Evolutionary conservation across 2,797 vertebrate genomes (phyloP), one percentile per base, ranked within the genome.

Genomic region (Antennarius maculatus): DNA sequence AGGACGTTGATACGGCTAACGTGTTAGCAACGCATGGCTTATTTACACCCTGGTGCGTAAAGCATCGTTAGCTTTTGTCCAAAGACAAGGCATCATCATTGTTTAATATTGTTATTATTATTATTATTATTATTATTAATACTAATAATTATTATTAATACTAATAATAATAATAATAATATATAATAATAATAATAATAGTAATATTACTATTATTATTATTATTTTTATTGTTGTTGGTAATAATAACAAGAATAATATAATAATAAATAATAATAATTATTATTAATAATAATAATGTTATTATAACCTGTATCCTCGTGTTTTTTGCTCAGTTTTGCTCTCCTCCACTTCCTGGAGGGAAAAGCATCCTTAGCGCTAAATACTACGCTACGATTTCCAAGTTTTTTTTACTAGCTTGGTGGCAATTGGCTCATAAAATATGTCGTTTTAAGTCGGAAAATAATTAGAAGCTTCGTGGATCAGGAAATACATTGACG

Each of bases 271-370:
- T 34, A 23, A 23, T 23, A 23, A 23, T 23, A n/a, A n/a, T n/a
- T n/a, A n/a, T n/a, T n/a, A n/a, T n/a, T n/a, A n/a, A n/a, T 23
- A 23, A 23, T 34, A 23, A 23, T 23, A 23, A 23, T 23, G 23
- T 34, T 34, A 34, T 34, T 34, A 34, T 34, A 23, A 23, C 7
- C 31, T 34, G 31, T 34, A 34, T 5, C 3, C 31, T 34, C 23
- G 23, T 34, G 31, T 1, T 48, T 57, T 49, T 41, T 13, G 43
- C 49, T 67, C 57, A 6, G 27, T 57, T 62, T 66, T 52, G 8
- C 4, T 53, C 16, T 51, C 43, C 45, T 50, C 68, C 68, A 2
- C 7, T 15, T 39, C 14, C 31, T 41, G 6, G 7, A 7, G 37
- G 3, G 39, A 41, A 41, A 41, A 41, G 13, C 4, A 13, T 5